Evolutionary conservation across 2,888 invertebrate species (phyloP).

Genomic region (Lasioglossum oenotherae): DNA sequence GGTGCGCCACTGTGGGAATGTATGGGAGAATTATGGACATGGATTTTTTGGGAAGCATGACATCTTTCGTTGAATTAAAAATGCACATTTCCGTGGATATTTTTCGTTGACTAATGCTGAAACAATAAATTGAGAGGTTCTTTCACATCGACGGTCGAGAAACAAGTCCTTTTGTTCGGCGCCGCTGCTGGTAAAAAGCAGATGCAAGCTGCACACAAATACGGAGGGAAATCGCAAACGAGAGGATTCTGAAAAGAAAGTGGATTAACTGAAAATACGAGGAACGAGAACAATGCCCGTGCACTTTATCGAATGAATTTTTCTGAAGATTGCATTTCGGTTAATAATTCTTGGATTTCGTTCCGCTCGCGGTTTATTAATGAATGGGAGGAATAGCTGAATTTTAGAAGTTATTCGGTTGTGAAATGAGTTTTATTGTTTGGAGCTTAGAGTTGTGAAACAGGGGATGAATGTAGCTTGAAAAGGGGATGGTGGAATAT

Average conservation of each 20-base stretch:
- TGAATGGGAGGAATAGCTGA: background rate
- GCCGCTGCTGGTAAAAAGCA: too few species aligned
- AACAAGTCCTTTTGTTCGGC: background rate
- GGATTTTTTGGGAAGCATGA: background rate
- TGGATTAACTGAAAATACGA: background rate
- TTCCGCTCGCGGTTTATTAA: background rate
- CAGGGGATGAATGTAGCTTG: background rate
- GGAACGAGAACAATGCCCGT: background rate
- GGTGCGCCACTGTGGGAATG: too few species aligned
- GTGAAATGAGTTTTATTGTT: background rate
- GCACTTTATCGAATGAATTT: background rate
- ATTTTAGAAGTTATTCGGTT: background rate
- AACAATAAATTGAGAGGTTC: background rate
- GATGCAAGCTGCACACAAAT: background rate
- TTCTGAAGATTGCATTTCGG: background rate
- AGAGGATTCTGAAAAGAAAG: background rate
- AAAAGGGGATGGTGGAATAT: background rate
- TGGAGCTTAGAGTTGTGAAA: background rate
- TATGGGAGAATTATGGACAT: background rate
- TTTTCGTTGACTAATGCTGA: too few species aligned
- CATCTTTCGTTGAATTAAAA: too few species aligned
- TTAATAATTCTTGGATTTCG: background rate
- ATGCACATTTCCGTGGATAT: too few species aligned
- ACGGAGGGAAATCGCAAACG: background rate
- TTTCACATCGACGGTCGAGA: background rate